These are phyloP conservation scores for Ammospiza nelsoni DNA, from an alignment of 2,113 vertebrate species.

Conservation along the genomic window DNA sequence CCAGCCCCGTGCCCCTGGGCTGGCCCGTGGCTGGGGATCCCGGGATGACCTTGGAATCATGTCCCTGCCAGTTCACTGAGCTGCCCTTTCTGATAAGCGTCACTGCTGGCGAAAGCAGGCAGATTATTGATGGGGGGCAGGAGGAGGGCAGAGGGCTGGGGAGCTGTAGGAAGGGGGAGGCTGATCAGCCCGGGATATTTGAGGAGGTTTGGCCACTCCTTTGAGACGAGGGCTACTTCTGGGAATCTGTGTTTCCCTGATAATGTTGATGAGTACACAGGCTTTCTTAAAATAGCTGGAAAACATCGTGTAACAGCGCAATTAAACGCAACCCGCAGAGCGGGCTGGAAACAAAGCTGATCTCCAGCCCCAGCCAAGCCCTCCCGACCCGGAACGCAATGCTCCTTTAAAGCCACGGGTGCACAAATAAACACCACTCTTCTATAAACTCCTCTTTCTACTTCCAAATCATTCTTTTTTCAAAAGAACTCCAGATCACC, in stretches of 20 bases:
- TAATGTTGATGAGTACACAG: neutral
- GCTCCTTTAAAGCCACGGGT: neutral
- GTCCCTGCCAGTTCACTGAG: slow-evolving; percentile 65
- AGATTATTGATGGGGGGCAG: neutral
- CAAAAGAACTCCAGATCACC: neutral
- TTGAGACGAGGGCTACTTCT: neutral
- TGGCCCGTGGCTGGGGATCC: slow-evolving; percentile 11
- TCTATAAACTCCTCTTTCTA: neutral
- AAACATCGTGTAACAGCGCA: neutral
- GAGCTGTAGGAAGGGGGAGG: neutral
- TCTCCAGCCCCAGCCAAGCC: neutral
- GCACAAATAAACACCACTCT: neutral
- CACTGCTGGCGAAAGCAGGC: neutral
- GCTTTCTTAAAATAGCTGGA: slow-evolving; percentile 6
- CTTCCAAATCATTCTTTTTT: neutral
- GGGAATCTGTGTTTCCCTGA: neutral
- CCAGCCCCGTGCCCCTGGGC: neutral
- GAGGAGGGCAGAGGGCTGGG: neutral
- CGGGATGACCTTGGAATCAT: neutral
- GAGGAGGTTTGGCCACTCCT: neutral
- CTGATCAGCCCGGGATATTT: neutral
- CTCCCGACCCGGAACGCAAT: neutral
- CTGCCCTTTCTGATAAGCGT: slow-evolving; percentile 39
- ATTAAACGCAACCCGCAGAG: neutral
- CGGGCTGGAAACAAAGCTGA: neutral